These are phyloP conservation scores for Melipona bicolor DNA, from an alignment of 2,888 invertebrate species.

Conservation along the genomic window DNA sequence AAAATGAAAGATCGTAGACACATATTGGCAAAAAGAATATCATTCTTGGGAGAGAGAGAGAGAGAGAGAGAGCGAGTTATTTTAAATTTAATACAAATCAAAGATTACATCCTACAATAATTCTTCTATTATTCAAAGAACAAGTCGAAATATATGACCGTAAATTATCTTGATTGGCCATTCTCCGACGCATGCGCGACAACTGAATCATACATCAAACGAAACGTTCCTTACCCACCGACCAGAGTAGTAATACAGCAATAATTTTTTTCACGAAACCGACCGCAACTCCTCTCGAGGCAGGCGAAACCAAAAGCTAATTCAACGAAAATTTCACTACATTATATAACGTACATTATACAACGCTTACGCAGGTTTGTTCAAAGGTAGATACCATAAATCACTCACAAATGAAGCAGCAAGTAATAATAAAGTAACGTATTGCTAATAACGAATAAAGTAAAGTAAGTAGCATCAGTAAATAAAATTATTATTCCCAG, in stretches of 20 bases:
- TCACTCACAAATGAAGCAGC: no score
- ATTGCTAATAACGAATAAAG: no score
- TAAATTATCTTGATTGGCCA: background rate
- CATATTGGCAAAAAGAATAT: background rate
- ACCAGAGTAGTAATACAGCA: background rate
- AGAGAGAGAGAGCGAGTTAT: background rate
- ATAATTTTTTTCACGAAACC: background rate
- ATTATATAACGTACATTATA: no score
- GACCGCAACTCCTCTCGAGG: no score
- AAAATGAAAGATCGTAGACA: background rate
- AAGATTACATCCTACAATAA: background rate
- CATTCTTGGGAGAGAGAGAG: background rate
- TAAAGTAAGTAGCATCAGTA: no score
- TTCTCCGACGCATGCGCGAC: background rate
- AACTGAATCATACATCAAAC: background rate
- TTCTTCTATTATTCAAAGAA: background rate
- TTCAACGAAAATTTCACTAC: background rate
- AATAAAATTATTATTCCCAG: background rate
- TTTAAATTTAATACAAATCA: background rate
- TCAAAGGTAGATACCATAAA: no score
- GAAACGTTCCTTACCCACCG: background rate
- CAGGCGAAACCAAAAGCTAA: background rate
- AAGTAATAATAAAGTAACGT: no score
- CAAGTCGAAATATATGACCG: background rate
- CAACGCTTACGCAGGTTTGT: no score